Evolutionary conservation across 2,888 invertebrate species (phyloP), one percentile per base, ranked within the genome.

Genomic region (Hemicrepidius hirtus): DNA sequence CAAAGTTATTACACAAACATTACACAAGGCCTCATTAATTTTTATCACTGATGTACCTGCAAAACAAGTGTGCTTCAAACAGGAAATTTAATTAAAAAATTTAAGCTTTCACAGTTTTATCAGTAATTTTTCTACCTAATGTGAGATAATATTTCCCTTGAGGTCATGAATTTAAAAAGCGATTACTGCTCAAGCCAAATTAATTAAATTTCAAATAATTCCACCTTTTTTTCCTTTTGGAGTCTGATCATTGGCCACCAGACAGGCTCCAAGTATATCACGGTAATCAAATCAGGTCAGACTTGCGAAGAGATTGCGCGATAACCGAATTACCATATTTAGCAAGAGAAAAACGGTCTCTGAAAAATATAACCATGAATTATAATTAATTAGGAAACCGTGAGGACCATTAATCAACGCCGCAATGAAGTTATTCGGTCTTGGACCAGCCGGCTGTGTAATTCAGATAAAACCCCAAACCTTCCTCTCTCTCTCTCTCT

Each of bases 371-470:
- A 53, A 28, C 53, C 53, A 53, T 53, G 53, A 53, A 53, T 53
- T 37, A 57, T 57, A 57, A 57, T 57, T 57, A 57, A 57, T 57
- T 57, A 57, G 18, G 37, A 37, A 35, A 21, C 40, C 57, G 28
- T 28, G 37, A 40, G 37, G 37, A 40, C 57, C 57, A 57, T 57
- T 57, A 57, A 57, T 57, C 57, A 57, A 57, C 57, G 57, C 57
- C 37, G 37, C 57, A 40, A 57, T 57, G 57, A 57, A 57, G 57
- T 57, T 57, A 57, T 57, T 57, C 37, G 57, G 24, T 53, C 32
- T 28, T 53, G 53, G 57, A 57, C 37, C 57, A 40, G 57, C 57
- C 57, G 32, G 57, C 57, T 57, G 57, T 57, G 57, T 57, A 57
- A 57, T 57, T 57, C 57, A 37, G 40, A 37, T 37, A 37, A 57